A percentile compares a stretch with the other conserved stretches of the same genome.
Evolutionary conservation across 2,113 vertebrate species (phyloP).

Genomic region (Thryonomys swinderianus): DNA sequence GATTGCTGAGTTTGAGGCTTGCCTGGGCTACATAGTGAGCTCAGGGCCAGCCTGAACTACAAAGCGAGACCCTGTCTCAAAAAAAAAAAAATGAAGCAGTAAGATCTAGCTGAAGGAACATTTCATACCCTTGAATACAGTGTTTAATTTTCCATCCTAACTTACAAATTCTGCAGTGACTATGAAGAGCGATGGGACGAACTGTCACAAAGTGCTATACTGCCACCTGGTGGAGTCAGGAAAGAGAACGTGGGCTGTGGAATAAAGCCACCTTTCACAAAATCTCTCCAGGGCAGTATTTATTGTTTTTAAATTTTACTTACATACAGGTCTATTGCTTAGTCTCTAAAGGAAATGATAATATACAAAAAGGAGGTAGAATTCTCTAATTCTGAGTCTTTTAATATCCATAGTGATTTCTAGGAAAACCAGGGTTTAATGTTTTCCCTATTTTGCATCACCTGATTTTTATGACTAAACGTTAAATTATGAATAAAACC

Average conservation of each 20-base stretch:
- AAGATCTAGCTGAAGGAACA: background rate
- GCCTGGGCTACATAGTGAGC: no score
- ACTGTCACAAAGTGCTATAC: background rate
- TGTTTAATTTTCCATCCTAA: background rate
- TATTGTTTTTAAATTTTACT: background rate
- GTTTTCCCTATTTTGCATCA: background rate
- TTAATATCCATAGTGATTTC: background rate
- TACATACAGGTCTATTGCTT: background rate
- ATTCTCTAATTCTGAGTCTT: background rate
- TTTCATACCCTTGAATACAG: background rate
- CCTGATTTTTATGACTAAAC: background rate
- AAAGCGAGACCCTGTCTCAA: no score
- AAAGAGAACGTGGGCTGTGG: background rate
- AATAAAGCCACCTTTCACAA: background rate
- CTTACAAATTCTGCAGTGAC: background rate
- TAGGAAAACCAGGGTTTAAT: conserved; percentile 8
- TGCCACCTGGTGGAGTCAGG: conserved; percentile 67
- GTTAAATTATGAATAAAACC: background rate
- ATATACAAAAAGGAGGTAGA: background rate
- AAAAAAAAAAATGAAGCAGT: conserved; percentile 4
- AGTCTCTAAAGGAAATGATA: conserved; percentile 20
- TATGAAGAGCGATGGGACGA: background rate
- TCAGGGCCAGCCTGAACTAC: no score
- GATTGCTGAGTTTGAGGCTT: no score
- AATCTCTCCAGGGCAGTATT: background rate